phyloP scores from a whole-genome alignment of 35 echinoderm and acorn worm genomes.

The Diadema setosum region DNA sequence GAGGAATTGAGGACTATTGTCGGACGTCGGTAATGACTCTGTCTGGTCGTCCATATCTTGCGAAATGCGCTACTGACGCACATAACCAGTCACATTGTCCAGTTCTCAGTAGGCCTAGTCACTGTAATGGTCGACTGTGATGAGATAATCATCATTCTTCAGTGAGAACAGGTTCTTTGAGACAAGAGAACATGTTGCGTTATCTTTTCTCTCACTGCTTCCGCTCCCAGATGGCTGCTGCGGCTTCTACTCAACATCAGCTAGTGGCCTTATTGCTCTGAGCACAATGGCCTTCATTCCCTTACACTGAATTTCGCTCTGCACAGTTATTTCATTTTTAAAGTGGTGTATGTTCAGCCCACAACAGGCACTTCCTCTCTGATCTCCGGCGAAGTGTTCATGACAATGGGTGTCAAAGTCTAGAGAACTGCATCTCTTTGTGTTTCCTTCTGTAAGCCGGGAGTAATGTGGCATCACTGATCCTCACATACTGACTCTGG shows the following conservation, averaged over 20 bases:
- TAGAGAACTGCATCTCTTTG: background rate
- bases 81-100: background rate
- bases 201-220: conserved; percentile 8
- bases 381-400: conserved; percentile 15
- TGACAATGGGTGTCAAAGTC: background rate
- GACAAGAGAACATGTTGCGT: background rate
- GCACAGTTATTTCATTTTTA: conserved; percentile 61
- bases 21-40: conserved; percentile 46
- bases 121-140: conserved; percentile 29
- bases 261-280: background rate
- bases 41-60: conserved; percentile 27
- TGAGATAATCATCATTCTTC: conserved; percentile 39
- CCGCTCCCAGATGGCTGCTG: conserved; percentile 22
- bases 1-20: conserved; percentile 51
- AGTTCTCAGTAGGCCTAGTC: conserved; percentile 57
- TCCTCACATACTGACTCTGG: background rate
- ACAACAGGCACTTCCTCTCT: conserved; percentile 19
- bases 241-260: background rate
- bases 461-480: background rate
- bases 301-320: conserved; percentile 30
- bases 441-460: background rate
- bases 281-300: conserved; percentile 35
- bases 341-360: conserved; percentile 10
- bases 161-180: conserved; percentile 29
- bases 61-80: conserved; percentile 22